phyloP scores from a whole-genome alignment of 2,797 vertebrate species.

The Lepilemur ruficaudatus region DNA sequence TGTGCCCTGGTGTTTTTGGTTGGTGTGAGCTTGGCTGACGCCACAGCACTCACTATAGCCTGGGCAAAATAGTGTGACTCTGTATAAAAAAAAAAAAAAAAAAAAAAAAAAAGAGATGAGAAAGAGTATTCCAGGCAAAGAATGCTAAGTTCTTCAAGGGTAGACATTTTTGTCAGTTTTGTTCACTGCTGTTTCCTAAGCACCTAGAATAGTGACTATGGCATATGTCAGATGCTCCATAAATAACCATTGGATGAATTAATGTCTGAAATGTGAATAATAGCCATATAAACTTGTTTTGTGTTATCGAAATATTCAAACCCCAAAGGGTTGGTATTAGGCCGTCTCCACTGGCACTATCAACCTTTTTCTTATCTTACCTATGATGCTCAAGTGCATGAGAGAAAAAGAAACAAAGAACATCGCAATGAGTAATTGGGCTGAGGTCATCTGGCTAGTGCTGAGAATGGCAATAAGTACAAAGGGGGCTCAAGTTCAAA shows the following conservation, averaged over 20 bases:
- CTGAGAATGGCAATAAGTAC: background rate
- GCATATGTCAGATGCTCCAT: background rate
- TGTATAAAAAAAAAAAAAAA: too few relatives aligned
- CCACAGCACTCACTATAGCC: too few relatives aligned
- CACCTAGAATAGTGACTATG: background rate
- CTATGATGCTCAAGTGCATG: background rate
- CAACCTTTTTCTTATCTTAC: background rate
- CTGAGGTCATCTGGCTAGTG: background rate
- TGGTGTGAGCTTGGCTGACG: too few relatives aligned
- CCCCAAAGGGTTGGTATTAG: background rate
- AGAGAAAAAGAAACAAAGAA: slow-evolving; percentile 1
- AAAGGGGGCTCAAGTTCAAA: background rate
- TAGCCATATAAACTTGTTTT: background rate
- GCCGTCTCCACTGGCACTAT: background rate
- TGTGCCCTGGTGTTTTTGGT: too few relatives aligned
- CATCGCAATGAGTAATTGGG: background rate
- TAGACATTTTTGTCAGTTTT: background rate
- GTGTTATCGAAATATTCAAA: background rate
- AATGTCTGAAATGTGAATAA: background rate
- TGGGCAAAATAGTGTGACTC: too few relatives aligned
- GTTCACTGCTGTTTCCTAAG: background rate
- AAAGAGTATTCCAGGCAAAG: background rate
- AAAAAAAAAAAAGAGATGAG: too few relatives aligned
- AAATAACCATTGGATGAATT: background rate
- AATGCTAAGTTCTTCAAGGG: background rate